Percentiles rank a stretch among this genome's conserved stretches.
Evolutionary conservation across 2,888 invertebrate genomes (phyloP).

Genomic region (Molorchus minor): DNA sequence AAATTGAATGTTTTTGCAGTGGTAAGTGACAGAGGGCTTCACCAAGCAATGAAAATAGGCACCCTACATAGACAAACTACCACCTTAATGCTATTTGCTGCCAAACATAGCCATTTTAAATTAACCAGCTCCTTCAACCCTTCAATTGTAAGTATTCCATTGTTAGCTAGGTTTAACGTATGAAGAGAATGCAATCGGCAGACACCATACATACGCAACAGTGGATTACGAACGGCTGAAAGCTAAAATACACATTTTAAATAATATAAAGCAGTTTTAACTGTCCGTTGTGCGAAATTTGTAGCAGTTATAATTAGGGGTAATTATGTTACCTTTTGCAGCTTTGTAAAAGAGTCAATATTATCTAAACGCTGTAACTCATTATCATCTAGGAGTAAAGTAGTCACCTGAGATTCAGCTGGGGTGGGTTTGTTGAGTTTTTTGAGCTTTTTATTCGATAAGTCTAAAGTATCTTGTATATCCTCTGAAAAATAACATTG

Average conservation of each 20-base stretch:
- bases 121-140: constrained; percentile 85
- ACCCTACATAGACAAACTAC: constrained; percentile 25
- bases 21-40: too few relatives aligned
- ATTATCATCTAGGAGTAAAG: constrained; percentile 85
- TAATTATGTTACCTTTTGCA: constrained; percentile 72
- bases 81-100: constrained; percentile 90
- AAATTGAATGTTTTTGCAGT: too few relatives aligned
- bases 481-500: constrained; percentile 14
- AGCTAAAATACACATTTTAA: constrained; percentile 69
- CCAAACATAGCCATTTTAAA: constrained; percentile 82
- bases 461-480: constrained; percentile 66
- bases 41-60: background rate
- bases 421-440: constrained; percentile 79
- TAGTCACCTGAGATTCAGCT: constrained; percentile 74
- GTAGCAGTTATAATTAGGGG: too few relatives aligned
- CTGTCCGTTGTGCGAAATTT: too few relatives aligned
- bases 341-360: constrained; percentile 80
- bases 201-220: constrained; percentile 88
- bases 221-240: constrained; percentile 84
- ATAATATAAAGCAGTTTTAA: constrained; percentile 12
- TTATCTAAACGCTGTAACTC: constrained; percentile 88
- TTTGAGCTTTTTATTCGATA: constrained; percentile 81
- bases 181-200: constrained; percentile 81
- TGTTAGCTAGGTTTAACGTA: constrained; percentile 84
- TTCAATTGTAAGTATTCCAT: constrained; percentile 89